Evolutionary conservation across 2,113 vertebrate species (phyloP).

Genomic region (Lagopus leucura): DNA sequence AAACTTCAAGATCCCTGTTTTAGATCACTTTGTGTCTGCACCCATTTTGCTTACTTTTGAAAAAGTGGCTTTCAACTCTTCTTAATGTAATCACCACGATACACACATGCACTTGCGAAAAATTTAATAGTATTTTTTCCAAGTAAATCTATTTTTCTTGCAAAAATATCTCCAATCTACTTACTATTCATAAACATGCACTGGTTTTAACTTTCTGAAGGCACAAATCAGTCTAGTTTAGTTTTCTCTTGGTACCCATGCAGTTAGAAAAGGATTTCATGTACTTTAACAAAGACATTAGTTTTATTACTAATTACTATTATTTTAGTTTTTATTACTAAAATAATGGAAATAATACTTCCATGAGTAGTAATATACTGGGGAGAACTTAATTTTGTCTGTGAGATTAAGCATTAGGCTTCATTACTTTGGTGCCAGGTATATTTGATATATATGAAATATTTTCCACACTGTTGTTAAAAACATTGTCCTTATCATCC

Average conservation of each 20-base stretch:
- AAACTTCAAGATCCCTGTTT: background rate
- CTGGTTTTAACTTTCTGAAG: background rate
- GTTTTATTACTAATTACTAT: too few species aligned
- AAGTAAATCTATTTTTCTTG: background rate
- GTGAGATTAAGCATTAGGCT: background rate
- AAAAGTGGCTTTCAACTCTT: background rate
- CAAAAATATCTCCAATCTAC: background rate
- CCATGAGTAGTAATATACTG: background rate
- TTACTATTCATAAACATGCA: background rate
- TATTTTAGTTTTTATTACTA: background rate
- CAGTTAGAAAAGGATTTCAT: background rate
- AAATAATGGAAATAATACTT: background rate
- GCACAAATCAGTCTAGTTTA: background rate
- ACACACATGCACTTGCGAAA: background rate
- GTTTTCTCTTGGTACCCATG: background rate
- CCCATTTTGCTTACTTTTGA: background rate
- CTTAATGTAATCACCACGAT: background rate
- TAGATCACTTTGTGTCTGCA: background rate
- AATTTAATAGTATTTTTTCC: background rate
- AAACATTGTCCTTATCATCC: background rate
- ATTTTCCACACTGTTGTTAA: background rate
- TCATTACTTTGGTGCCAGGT: background rate
- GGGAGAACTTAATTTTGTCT: background rate
- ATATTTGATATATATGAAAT: too few species aligned
- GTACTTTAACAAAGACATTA: background rate